These are phyloP conservation scores for Lobophora halterata DNA, from an alignment of 2,888 invertebrate genomes.

Conservation along the genomic window DNA sequence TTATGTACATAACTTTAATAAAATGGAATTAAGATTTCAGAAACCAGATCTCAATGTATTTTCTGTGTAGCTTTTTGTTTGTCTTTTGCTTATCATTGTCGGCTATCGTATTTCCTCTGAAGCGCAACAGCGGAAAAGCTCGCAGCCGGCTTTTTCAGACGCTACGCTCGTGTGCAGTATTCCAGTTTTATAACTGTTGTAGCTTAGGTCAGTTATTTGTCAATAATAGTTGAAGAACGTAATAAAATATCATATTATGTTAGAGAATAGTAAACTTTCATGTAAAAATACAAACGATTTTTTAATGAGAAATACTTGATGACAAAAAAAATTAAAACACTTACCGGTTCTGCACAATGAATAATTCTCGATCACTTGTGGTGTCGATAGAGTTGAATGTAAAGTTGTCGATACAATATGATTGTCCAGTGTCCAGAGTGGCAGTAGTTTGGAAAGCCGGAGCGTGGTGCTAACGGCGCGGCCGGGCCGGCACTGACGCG, in stretches of 20 bases:
- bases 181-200: constrained; percentile 2
- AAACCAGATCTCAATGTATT: too few relatives aligned
- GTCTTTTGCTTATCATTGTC: constrained; percentile 10
- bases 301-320: constrained; percentile 3
- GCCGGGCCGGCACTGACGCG: constrained; percentile 81
- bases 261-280: constrained; percentile 3
- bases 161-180: constrained; percentile 37
- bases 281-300: constrained; percentile 8
- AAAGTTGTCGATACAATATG: constrained; percentile 48
- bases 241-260: neutral
- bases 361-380: constrained; percentile 56
- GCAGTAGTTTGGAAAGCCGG: constrained; percentile 41
- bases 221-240: neutral
- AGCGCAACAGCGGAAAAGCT: constrained; percentile 60
- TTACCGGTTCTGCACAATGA: constrained; percentile 61
- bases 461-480: constrained; percentile 76
- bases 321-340: constrained; percentile 34
- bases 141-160: constrained; percentile 60
- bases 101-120: constrained; percentile 34
- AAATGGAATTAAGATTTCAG: too few relatives aligned
- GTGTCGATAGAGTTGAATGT: constrained; percentile 46
- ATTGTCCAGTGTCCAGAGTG: constrained; percentile 58
- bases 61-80: constrained; percentile 1
- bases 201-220: neutral
- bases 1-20: too few relatives aligned